Conservation (phyloP, 2,113 vertebrate species). For the Cygnus buccinator region DNA sequence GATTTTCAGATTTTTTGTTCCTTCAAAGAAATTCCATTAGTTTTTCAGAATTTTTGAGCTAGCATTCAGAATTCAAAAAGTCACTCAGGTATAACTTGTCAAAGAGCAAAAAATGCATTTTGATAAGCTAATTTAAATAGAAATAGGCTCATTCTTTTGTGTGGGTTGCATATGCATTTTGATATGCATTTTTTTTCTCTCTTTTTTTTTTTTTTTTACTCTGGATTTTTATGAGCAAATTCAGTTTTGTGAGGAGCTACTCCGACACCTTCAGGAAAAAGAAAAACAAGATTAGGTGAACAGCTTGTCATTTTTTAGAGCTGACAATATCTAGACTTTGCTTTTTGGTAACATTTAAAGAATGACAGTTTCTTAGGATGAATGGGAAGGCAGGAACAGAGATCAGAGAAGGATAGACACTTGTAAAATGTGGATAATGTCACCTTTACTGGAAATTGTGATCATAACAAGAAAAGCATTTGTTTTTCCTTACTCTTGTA, state of each 20-base stretch:
- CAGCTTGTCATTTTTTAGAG: not conserved
- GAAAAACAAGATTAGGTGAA: not conserved
- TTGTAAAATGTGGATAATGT: not conserved
- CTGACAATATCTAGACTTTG: not conserved
- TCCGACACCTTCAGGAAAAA: not conserved
- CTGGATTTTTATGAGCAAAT: slow-evolving; percentile 9
- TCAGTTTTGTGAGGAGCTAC: not conserved
- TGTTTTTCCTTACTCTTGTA: not conserved
- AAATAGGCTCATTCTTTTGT: slow-evolving; percentile 32
- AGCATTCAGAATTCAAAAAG: slow-evolving; percentile 20
- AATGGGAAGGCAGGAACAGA: not conserved
- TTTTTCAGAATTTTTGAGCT: not conserved
- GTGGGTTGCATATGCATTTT: not conserved
- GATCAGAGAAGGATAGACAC: not conserved
- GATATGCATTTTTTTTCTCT: not conserved
- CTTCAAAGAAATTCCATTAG: not conserved
- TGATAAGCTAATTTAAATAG: slow-evolving; percentile 63
- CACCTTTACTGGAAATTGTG: not conserved
- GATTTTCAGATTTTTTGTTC: not conserved
- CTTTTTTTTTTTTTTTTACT: not conserved
- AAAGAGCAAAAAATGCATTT: slow-evolving; percentile 58
- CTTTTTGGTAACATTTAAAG: not conserved
- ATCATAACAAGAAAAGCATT: not conserved
- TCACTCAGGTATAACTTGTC: slow-evolving; percentile 25
- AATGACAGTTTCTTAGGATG: not conserved